Evolutionary conservation across 1,140 invertebrate genomes (phyloP), one percentile per base, ranked within the genome.

Genomic region (Drosophila murphyi): DNA sequence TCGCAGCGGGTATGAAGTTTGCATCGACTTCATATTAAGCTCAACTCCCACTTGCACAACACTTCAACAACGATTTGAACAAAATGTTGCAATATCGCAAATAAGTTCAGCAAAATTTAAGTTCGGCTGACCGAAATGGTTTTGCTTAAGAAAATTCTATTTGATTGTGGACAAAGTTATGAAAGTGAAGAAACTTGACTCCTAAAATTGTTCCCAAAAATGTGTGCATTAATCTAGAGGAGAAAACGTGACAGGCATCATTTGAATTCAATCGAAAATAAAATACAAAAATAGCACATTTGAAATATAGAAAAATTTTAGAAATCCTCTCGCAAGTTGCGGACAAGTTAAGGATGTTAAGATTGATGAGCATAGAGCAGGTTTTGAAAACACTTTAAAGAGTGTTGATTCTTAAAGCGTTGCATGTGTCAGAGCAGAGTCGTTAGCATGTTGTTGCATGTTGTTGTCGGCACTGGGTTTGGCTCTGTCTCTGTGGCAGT

Each of bases 401-500:
- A 20, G 20, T 20, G 20, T 3, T 43, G 39, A 43, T 70, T 61
- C 52, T 69, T 37, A 70, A 70, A 43, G 35, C 4, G 32, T 5
- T 5, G 50, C 63, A 74, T 47, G 62, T 61, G 72, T 68, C 75
- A 57, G 75, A 72, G 77, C 59, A 80, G 76, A 81, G 79, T 80
- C 78, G 48, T 74, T 69, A 70, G 72, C 45, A 62, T 74, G 55
- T 59, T 43, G 70, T 64, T 61, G 76, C 69, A 57, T 77, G 56
- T 48, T 69, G 41, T 43, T 4, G 39, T n/a, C 6, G 3, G 39
- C 4, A 20, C 50, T 71, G 47, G 61, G 71, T 50, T 5, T 34
- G 34, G 4, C 39, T 43, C 39, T 43, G 10, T 43, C 8, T 41
- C 64, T 79, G 64, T 70, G 50, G 56, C 54, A 70, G 69, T 78